Evolutionary conservation across 2,113 vertebrate genomes (phyloP).

Genomic region (Deroptyus accipitrinus): DNA sequence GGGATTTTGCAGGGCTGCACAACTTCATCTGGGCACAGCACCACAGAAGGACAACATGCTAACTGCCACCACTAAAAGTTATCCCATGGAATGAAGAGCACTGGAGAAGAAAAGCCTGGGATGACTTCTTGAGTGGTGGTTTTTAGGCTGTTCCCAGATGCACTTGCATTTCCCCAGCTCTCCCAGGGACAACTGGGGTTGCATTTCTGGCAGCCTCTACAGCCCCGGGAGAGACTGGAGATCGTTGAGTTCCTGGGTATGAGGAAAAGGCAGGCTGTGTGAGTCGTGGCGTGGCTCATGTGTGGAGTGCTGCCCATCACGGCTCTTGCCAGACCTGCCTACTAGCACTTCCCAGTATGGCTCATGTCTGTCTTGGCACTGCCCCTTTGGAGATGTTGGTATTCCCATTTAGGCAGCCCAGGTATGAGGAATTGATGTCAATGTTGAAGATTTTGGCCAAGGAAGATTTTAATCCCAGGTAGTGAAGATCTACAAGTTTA

Average conservation of each 20-base stretch:
- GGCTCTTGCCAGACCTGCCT: background rate
- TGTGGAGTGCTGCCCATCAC: rapidly evolving
- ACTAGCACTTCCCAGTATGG: background rate
- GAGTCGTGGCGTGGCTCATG: rapidly evolving
- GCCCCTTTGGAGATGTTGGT: background rate
- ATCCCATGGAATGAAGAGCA: background rate
- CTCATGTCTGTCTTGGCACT: background rate
- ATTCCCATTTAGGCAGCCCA: background rate
- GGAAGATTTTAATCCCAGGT: background rate
- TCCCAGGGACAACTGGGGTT: background rate
- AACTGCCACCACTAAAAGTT: background rate
- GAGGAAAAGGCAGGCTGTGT: background rate
- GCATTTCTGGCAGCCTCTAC: background rate
- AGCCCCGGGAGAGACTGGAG: background rate
- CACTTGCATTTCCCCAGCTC: background rate
- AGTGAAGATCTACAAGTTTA: background rate
- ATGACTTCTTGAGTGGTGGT: background rate
- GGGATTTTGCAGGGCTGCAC: background rate
- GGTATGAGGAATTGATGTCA: background rate
- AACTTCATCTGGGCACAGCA: background rate
- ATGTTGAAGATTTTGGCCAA: background rate
- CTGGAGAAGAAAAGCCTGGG: background rate
- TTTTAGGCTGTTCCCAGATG: background rate
- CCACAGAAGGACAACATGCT: rapidly evolving
- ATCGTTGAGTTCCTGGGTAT: background rate